These are phyloP conservation scores for Pogonus chalceus DNA, from an alignment of 1,140 invertebrate genomes.

Conservation along the genomic window DNA sequence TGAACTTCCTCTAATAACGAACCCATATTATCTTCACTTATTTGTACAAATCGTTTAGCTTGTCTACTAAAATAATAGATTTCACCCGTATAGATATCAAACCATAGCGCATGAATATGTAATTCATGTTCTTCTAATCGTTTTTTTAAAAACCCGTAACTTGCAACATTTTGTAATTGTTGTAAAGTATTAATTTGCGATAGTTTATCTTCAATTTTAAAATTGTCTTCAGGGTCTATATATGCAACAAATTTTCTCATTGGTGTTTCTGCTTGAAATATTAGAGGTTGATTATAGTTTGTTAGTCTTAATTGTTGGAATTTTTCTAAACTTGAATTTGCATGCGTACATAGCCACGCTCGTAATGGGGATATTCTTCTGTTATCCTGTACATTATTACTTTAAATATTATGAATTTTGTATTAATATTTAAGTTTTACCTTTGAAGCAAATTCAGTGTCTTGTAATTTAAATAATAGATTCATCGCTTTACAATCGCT, in stretches of 20 bases:
- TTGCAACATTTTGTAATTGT: conserved; percentile 89
- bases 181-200: conserved; percentile 92
- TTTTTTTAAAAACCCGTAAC: conserved; percentile 84
- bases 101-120: conserved; percentile 91
- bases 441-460: conserved; percentile 62
- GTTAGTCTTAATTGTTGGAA: conserved; percentile 63
- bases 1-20: conserved; percentile 64
- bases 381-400: conserved; percentile 48
- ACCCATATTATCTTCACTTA: conserved; percentile 71
- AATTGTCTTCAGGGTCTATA: conserved; percentile 88
- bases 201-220: conserved; percentile 81
- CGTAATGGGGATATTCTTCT: conserved; percentile 76
- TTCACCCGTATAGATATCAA: conserved; percentile 93
- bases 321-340: conserved; percentile 67
- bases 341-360: conserved; percentile 86
- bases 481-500: conserved; percentile 98
- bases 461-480: conserved; percentile 71
- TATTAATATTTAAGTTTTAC: conserved; percentile 42
- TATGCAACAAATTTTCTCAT: conserved; percentile 82
- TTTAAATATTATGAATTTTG: conserved; percentile 10
- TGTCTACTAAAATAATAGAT: conserved; percentile 87
- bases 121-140: conserved; percentile 70
- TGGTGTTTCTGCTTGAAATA: conserved; percentile 79
- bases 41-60: conserved; percentile 71
- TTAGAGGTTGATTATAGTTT: conserved; percentile 61